Base-by-base conservation (phyloP, 1,140 invertebrate species). In the Platyscapa corneri region DNA sequence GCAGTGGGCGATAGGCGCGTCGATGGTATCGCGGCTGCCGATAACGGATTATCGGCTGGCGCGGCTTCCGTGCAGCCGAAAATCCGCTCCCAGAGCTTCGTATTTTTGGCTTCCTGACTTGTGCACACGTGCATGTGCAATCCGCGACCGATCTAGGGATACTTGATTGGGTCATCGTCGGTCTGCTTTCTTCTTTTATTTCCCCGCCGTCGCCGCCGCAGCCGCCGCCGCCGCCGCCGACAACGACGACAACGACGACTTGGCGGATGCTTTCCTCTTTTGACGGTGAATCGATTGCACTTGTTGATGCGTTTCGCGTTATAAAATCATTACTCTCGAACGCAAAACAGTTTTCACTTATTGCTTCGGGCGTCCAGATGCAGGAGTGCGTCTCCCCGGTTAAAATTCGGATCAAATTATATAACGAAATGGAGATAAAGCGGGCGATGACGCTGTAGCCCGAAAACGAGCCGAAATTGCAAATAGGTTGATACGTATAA, bases 31-130 rank as follows among this genome's bases (percentile, higher is more conserved):
- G n/a, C n/a, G 76, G 64, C 32, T 67, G 32, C 34, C 76, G 76
- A 84, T 84, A 84, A 84, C 77, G 49, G 46, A 72, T 37, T 56
- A 72, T 79, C 76, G 64, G 14, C 30, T 30, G 34, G n/a, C 20
- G 46, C 46, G 42, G 67, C 78, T 65, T 27, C 67, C 53, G 27
- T 37, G 20, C 64, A n/a, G 39, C 32, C 42, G 42, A 46, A 46
- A 46, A 67, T 39, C 60, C n/a, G 80, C 30, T n/a, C n/a, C n/a
- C n/a, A n/a, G n/a, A n/a, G n/a, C n/a, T n/a, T n/a, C 32, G 49
- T 27, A 56, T 60, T 60, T 34, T 39, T 37, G 60, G 2, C 53
- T 23, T 56, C 77, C n/a, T n/a, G n/a, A n/a, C n/a, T n/a, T n/a
- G n/a, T n/a, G n/a, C n/a, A n/a, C 42, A 16, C 32, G 32, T 72